Evolutionary conservation across 1,140 invertebrate genomes (phyloP).

Genomic region (Melitaea cinxia): DNA sequence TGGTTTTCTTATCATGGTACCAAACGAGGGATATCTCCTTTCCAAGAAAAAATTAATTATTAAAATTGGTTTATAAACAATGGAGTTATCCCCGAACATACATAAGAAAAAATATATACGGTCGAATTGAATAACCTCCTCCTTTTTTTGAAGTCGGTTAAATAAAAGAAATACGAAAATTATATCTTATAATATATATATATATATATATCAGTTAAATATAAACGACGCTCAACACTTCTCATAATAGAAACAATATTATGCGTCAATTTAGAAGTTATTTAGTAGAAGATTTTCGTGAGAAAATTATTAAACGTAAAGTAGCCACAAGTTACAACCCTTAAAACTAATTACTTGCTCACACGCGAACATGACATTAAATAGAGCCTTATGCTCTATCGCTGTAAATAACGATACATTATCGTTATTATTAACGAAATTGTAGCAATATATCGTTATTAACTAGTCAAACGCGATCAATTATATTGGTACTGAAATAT

Average conservation of each 20-base stretch:
- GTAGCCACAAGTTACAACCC: conserved; percentile 8
- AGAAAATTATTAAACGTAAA: conserved; percentile 13
- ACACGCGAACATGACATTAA: conserved; percentile 29
- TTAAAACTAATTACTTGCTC: conserved; percentile 19
- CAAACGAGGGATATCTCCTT: no score
- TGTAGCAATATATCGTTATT: conserved; percentile 5
- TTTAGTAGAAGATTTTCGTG: not conserved
- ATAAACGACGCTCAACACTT: not conserved
- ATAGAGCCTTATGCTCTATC: conserved; percentile 3
- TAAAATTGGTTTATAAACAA: no score
- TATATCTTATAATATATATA: no score
- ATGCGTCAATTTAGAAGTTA: not conserved
- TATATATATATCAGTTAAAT: not conserved
- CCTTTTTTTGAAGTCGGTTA: no score
- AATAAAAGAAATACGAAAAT: no score
- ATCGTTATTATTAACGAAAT: conserved; percentile 23
- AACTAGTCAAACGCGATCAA: not conserved
- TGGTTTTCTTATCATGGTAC: no score
- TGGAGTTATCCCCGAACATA: no score
- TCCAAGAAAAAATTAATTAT: no score
- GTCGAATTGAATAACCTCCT: no score
- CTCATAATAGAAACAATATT: not conserved
- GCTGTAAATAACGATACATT: conserved; percentile 15
- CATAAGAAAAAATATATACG: no score
- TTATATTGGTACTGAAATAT: not conserved